phyloP scores from a whole-genome alignment of 2,113 vertebrate species.

The Atherinomorus stipes region DNA sequence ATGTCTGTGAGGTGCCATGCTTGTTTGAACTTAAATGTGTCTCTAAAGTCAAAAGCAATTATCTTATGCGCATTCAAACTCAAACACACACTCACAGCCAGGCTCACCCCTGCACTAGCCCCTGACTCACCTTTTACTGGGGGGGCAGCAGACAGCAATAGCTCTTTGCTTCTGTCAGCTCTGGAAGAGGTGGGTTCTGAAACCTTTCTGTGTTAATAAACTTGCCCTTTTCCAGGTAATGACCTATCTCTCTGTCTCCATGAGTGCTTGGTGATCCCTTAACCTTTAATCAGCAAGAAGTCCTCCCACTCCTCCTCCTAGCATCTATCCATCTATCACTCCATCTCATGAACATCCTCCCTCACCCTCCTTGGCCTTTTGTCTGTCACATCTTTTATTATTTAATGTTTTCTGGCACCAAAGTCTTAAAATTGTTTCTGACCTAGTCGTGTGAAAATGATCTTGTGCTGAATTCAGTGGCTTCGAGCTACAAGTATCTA shows the following conservation, averaged over 20 bases:
- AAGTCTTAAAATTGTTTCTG: constrained; percentile 45
- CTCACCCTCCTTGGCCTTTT: constrained; percentile 45
- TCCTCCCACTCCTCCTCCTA: constrained; percentile 48
- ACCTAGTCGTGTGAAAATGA: constrained; percentile 42
- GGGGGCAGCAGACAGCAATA: constrained; percentile 44
- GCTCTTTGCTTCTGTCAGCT: constrained; percentile 71
- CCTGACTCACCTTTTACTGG: constrained; percentile 58
- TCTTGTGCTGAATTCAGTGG: constrained; percentile 19
- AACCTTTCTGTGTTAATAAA: constrained; percentile 82
- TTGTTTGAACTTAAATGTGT: background rate
- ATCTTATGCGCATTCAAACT: constrained; percentile 7
- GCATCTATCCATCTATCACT: constrained; percentile 57
- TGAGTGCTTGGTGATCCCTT: constrained; percentile 67
- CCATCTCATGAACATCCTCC: constrained; percentile 55
- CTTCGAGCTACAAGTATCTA: constrained; percentile 39
- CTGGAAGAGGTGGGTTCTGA: constrained; percentile 58
- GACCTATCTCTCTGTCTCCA: constrained; percentile 73
- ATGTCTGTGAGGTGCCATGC: background rate
- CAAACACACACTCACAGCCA: constrained; percentile 27
- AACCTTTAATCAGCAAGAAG: constrained; percentile 77
- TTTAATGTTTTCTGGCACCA: constrained; percentile 33
- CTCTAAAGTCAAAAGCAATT: constrained; percentile 4
- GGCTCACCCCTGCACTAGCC: constrained; percentile 10
- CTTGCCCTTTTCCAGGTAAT: constrained; percentile 79
- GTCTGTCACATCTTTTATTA: constrained; percentile 51